These are phyloP conservation scores for Pristionchus exspectatus DNA, from an alignment of 2,888 invertebrate genomes.

Conservation along the genomic window DNA sequence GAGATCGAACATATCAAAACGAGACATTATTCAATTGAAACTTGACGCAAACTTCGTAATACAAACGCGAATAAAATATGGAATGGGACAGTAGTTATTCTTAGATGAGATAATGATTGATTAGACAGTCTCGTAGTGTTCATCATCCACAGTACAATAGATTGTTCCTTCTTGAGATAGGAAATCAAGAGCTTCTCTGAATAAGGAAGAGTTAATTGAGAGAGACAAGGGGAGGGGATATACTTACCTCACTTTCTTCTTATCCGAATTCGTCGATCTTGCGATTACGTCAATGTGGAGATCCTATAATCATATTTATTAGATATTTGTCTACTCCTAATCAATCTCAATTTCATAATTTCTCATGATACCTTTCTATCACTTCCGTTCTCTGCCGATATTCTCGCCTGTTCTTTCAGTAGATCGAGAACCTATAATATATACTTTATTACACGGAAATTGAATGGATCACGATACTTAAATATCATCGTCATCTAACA, in stretches of 20 bases:
- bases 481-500: background rate
- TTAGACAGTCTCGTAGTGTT: slow-evolving; percentile 44
- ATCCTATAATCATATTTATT: background rate
- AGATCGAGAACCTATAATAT: background rate
- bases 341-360: background rate
- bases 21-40: background rate
- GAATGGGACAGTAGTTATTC: slow-evolving; percentile 11
- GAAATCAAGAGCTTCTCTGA: slow-evolving; percentile 4
- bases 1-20: slow-evolving; percentile 37
- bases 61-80: background rate
- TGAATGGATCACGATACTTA: background rate
- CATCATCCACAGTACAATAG: slow-evolving; percentile 38
- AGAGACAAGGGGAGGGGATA: background rate
- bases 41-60: background rate
- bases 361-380: background rate
- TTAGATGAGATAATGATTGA: background rate
- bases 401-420: slow-evolving; percentile 23
- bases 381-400: background rate
- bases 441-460: background rate
- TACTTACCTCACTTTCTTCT: background rate
- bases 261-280: background rate
- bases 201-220: background rate
- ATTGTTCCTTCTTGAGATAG: slow-evolving; percentile 36
- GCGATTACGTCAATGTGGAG: background rate
- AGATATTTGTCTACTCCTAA: background rate